A percentile compares a stretch with the other conserved stretches of the same genome.
These are phyloP conservation scores for Paramisgurnus dabryanus DNA, from an alignment of 2,113 vertebrate genomes.

Conservation along the genomic window DNA sequence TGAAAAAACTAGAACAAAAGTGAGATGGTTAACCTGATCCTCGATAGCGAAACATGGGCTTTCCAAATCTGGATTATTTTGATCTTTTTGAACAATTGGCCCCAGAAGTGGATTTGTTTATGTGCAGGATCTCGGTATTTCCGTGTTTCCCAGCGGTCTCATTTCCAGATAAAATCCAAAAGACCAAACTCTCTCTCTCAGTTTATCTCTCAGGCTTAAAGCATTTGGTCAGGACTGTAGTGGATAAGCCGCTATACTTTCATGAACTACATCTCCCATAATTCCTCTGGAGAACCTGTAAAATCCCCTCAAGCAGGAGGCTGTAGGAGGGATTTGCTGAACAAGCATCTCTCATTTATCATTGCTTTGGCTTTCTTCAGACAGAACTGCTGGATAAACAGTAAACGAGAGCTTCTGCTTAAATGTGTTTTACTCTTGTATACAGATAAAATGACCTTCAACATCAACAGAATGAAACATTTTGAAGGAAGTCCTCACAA, in stretches of 20 bases:
- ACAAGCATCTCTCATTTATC: not conserved
- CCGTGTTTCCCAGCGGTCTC: not conserved
- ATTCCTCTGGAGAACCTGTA: slow-evolving; percentile 27
- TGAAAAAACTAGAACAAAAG: too few relatives aligned
- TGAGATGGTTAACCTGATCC: too few relatives aligned
- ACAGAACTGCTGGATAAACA: not conserved
- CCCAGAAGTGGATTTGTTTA: too few relatives aligned
- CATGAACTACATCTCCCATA: slow-evolving; percentile 37
- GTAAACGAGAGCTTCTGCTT: not conserved
- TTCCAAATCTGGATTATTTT: too few relatives aligned
- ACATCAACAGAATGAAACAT: too few relatives aligned
- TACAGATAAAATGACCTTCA: too few relatives aligned
- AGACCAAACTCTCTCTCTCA: not conserved
- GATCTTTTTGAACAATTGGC: too few relatives aligned
- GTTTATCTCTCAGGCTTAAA: slow-evolving; percentile 10
- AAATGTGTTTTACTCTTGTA: too few relatives aligned
- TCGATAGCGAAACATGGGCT: too few relatives aligned
- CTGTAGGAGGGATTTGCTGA: slow-evolving; percentile 8
- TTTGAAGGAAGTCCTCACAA: too few relatives aligned
- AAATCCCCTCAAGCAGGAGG: slow-evolving; percentile 9
- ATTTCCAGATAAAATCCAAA: slow-evolving; percentile 3
- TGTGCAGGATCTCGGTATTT: not conserved
- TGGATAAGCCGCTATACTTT: slow-evolving; percentile 19
- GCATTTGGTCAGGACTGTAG: not conserved
- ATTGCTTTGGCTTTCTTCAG: not conserved